phyloP scores from a whole-genome alignment of 2,888 invertebrate genomes.

The Drosophila niveifrons region DNA sequence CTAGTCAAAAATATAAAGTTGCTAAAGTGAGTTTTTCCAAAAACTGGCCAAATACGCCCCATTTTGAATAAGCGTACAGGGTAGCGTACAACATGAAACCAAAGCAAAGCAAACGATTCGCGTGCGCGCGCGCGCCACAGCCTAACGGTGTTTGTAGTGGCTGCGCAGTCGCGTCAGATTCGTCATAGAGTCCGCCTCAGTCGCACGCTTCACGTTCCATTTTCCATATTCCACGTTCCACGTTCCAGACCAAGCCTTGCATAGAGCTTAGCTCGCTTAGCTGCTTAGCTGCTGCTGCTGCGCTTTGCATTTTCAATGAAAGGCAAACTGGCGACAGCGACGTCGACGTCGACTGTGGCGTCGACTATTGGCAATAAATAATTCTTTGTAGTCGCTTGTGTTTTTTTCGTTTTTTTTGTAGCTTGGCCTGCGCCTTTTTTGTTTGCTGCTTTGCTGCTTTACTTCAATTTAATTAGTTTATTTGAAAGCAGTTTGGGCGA shows the following conservation, averaged over 20 bases:
- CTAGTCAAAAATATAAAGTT: no score
- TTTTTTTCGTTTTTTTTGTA: slow-evolving; percentile 35
- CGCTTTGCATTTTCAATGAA: slow-evolving; percentile 58
- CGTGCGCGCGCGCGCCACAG: slow-evolving; percentile 64
- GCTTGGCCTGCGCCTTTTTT: slow-evolving; percentile 29
- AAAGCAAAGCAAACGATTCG: slow-evolving; percentile 61
- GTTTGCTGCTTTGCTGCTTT: slow-evolving; percentile 50
- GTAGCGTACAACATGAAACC: slow-evolving; percentile 53
- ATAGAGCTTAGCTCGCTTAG: background rate
- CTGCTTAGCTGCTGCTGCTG: slow-evolving; percentile 13
- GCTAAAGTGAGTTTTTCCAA: no score
- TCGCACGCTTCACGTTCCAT: slow-evolving; percentile 17
- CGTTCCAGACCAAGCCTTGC: slow-evolving; percentile 64
- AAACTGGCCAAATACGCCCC: slow-evolving; percentile 1
- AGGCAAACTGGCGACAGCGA: slow-evolving; percentile 33
- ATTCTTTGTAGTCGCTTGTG: slow-evolving; percentile 64
- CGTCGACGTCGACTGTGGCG: slow-evolving; percentile 12
- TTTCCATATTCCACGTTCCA: slow-evolving; percentile 46
- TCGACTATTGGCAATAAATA: slow-evolving; percentile 72
- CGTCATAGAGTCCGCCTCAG: slow-evolving; percentile 46
- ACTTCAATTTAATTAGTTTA: slow-evolving; percentile 80
- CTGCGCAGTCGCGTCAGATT: slow-evolving; percentile 58
- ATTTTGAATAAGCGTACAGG: background rate
- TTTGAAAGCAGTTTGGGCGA: slow-evolving; percentile 80
- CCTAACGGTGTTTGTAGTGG: slow-evolving; percentile 76